These are phyloP conservation scores for Esox niger DNA, from an alignment of 2,113 vertebrate genomes.

Conservation along the genomic window DNA sequence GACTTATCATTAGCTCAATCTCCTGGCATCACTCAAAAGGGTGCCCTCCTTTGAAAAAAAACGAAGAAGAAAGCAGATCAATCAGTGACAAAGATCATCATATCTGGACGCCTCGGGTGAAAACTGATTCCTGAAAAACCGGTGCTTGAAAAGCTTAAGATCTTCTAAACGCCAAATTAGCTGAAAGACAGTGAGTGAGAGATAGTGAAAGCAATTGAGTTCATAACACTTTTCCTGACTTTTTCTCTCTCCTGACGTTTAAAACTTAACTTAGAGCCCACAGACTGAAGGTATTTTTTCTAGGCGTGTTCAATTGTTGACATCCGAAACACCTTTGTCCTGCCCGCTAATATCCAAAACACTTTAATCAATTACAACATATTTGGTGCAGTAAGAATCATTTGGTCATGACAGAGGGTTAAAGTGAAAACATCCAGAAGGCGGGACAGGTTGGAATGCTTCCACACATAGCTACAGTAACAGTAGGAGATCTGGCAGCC, in stretches of 20 bases:
- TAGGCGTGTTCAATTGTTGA: no score
- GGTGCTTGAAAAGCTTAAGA: conserved; percentile 19
- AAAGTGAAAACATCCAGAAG: no score
- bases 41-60: background rate
- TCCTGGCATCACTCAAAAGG: conserved; percentile 5
- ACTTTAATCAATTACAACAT: conserved; percentile 40
- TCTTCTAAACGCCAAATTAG: conserved; percentile 19
- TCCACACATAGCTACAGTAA: background rate
- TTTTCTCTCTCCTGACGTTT: no score
- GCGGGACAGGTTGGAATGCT: no score
- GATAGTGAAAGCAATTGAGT: background rate
- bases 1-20: conserved; percentile 31
- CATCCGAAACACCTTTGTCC: background rate
- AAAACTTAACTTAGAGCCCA: no score
- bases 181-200: background rate
- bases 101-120: conserved; percentile 3
- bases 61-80: conserved; percentile 8
- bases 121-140: conserved; percentile 26
- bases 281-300: no score
- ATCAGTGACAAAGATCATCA: conserved; percentile 23
- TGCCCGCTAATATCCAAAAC: conserved; percentile 20
- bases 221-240: no score
- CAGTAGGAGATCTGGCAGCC: no score
- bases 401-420: conserved; percentile 21
- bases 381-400: conserved; percentile 40